Evolutionary conservation across 2,888 invertebrate genomes (phyloP).

Genomic region (Luperina nickerlii): DNA sequence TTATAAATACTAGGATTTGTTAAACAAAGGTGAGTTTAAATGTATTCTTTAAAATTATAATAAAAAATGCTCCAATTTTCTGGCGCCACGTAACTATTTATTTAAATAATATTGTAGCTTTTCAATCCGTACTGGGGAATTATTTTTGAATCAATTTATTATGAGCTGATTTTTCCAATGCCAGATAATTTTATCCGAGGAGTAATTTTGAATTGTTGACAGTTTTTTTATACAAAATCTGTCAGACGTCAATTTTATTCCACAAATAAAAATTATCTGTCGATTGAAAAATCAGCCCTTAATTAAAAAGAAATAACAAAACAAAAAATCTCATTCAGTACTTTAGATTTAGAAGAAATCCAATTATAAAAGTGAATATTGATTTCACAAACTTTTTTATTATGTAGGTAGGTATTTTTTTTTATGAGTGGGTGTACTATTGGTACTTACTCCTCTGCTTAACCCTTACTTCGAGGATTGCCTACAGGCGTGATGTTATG

Average conservation of each 20-base stretch:
- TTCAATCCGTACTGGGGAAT: neutral
- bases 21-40: slow-evolving; percentile 49
- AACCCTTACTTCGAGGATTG: neutral
- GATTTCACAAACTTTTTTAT: neutral
- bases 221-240: too few relatives aligned
- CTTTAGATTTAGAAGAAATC: neutral
- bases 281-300: too few relatives aligned
- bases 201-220: too few relatives aligned
- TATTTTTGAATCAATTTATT: neutral
- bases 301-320: neutral
- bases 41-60: neutral
- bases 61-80: neutral
- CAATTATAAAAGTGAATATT: neutral
- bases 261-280: too few relatives aligned
- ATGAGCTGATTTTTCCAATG: too few relatives aligned
- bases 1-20: slow-evolving; percentile 53
- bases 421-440: neutral
- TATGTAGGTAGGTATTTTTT: neutral
- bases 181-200: too few relatives aligned
- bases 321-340: neutral
- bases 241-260: too few relatives aligned
- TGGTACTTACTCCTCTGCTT: neutral
- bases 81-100: neutral
- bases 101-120: neutral
- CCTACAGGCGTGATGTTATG: neutral